Conservation (phyloP, 2,888 invertebrate genomes). For the Pseudococcus jackbeardsleyi region DNA sequence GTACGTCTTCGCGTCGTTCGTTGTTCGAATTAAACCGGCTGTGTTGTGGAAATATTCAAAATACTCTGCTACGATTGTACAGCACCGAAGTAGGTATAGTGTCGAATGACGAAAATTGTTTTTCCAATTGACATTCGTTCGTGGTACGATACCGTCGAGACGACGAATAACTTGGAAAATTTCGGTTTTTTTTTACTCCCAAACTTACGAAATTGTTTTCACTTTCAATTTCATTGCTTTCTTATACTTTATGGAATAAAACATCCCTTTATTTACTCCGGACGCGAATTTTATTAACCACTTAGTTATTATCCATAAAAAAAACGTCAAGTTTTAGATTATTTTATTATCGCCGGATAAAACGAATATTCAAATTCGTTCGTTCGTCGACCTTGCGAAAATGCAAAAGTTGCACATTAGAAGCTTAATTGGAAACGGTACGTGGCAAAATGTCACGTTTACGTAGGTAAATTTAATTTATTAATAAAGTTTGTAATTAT, state of each 20-base stretch:
- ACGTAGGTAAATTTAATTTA: slow-evolving; percentile 34
- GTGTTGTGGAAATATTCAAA: slow-evolving; percentile 38
- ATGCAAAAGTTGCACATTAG: background rate
- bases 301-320: background rate
- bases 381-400: slow-evolving; percentile 11
- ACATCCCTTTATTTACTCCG: background rate
- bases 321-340: too few species aligned
- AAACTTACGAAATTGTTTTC: background rate
- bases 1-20: slow-evolving; percentile 35
- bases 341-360: background rate
- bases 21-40: slow-evolving; percentile 38
- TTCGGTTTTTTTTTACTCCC: background rate
- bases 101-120: slow-evolving; percentile 37
- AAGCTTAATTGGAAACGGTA: background rate
- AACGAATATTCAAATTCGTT: background rate
- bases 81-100: too few species aligned
- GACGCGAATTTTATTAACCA: background rate
- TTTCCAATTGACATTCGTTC: slow-evolving; percentile 20
- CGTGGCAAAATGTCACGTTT: slow-evolving; percentile 45
- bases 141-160: slow-evolving; percentile 5
- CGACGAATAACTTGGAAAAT: slow-evolving; percentile 17
- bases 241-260: background rate
- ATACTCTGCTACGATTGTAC: background rate
- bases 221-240: background rate
- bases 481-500: slow-evolving; percentile 56